phyloP scores from a whole-genome alignment of 2,113 vertebrate species.

The Eulemur rufifrons region DNA sequence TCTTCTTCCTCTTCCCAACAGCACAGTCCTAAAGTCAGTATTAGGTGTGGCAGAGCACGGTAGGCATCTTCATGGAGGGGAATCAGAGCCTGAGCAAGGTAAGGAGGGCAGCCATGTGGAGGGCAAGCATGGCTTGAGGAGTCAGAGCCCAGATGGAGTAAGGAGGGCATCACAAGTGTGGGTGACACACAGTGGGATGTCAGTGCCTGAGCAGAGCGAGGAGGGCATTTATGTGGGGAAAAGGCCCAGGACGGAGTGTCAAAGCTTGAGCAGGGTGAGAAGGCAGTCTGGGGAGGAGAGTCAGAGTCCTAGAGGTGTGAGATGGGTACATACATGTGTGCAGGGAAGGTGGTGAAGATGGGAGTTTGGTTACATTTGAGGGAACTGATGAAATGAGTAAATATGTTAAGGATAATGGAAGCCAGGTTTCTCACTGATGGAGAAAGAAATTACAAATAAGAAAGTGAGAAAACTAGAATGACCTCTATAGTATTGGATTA shows the following conservation, averaged over 20 bases:
- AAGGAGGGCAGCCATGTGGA: not conserved
- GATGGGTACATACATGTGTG: not conserved
- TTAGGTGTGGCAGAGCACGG: not conserved
- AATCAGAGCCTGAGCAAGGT: not conserved
- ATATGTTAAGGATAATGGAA: not conserved
- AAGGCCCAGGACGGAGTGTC: not conserved
- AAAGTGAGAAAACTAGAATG: conserved; percentile 25
- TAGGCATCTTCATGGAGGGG: rapidly evolving
- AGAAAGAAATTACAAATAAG: conserved; percentile 41
- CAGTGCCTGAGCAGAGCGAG: not conserved
- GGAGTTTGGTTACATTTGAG: not conserved
- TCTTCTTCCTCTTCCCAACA: not conserved
- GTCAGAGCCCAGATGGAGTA: not conserved
- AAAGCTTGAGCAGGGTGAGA: not conserved
- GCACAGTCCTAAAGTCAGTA: not conserved
- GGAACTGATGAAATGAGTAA: not conserved
- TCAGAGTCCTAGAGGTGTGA: not conserved
- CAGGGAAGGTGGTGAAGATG: not conserved
- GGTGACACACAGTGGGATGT: not conserved
- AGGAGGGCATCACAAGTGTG: not conserved
- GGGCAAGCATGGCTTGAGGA: not conserved
- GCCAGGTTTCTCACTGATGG: not conserved
- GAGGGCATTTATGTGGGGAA: not conserved
- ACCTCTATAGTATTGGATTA: not conserved
- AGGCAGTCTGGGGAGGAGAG: not conserved